phyloP scores from a whole-genome alignment of 2,888 invertebrate species.

The Chrysotoxum bicinctum region DNA sequence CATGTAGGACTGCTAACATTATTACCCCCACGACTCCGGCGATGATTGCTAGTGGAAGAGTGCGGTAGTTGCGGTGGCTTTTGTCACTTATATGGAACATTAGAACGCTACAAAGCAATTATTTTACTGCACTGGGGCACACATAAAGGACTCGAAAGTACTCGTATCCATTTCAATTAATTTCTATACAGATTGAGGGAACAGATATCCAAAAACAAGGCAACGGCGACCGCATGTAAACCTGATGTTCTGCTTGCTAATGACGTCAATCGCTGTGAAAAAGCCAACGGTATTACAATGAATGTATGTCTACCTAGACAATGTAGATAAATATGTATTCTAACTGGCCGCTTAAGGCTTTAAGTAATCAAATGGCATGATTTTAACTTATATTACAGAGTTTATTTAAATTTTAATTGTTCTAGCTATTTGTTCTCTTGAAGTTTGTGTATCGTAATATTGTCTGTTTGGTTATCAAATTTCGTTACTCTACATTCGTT shows the following conservation, averaged over 20 bases:
- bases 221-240: background rate
- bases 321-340: too few relatives aligned
- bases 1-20: background rate
- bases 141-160: slow-evolving; percentile 12
- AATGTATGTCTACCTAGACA: too few relatives aligned
- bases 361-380: background rate
- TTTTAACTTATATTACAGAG: background rate
- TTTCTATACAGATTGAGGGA: slow-evolving; percentile 27
- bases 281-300: background rate
- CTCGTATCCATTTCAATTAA: slow-evolving; percentile 64
- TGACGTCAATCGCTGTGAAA: background rate
- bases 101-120: slow-evolving; percentile 65
- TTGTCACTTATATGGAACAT: slow-evolving; percentile 56
- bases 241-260: background rate
- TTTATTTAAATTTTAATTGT: too few relatives aligned
- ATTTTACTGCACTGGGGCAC: slow-evolving; percentile 16
- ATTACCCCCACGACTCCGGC: background rate
- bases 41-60: background rate
- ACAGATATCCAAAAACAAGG: slow-evolving; percentile 2
- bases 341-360: too few relatives aligned
- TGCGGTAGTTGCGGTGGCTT: slow-evolving; percentile 7
- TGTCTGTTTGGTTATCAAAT: too few relatives aligned
- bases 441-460: too few relatives aligned
- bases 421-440: too few relatives aligned
- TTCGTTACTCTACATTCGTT: too few relatives aligned